A percentile compares a stretch with the other conserved stretches of the same genome.
Evolutionary conservation across 2,113 vertebrate genomes (phyloP).

Genomic region (Ciconia maguari): DNA sequence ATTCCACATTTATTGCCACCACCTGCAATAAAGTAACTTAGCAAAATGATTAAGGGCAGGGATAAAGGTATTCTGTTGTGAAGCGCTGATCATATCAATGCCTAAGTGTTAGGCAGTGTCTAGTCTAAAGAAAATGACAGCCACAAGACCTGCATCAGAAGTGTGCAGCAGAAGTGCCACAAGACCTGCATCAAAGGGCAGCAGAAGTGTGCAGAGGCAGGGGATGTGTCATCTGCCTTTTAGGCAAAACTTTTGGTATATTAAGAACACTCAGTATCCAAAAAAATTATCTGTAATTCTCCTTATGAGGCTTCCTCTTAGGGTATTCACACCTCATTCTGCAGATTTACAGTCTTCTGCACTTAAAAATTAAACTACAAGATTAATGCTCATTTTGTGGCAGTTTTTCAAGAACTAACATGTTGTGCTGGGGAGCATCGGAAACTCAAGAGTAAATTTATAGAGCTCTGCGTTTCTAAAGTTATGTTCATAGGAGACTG

Average conservation of each 20-base stretch:
- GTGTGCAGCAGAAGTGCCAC: background rate
- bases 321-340: background rate
- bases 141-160: background rate
- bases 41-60: background rate
- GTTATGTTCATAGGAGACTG: background rate
- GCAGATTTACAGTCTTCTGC: background rate
- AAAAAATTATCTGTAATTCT: background rate
- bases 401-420: background rate
- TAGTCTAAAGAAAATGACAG: background rate
- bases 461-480: background rate
- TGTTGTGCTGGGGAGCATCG: background rate
- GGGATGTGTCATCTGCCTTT: background rate
- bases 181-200: background rate
- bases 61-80: slow-evolving; percentile 6
- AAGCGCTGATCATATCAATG: background rate
- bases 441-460: background rate
- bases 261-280: background rate
- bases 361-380: background rate
- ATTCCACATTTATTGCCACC: background rate
- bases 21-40: background rate
- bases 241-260: background rate
- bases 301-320: background rate
- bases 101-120: background rate
- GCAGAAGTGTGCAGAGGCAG: background rate
- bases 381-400: background rate